Percentiles rank a stretch among this genome's conserved stretches.
Conservation (phyloP, 2,888 invertebrate genomes). For the Ormia ochracea region DNA sequence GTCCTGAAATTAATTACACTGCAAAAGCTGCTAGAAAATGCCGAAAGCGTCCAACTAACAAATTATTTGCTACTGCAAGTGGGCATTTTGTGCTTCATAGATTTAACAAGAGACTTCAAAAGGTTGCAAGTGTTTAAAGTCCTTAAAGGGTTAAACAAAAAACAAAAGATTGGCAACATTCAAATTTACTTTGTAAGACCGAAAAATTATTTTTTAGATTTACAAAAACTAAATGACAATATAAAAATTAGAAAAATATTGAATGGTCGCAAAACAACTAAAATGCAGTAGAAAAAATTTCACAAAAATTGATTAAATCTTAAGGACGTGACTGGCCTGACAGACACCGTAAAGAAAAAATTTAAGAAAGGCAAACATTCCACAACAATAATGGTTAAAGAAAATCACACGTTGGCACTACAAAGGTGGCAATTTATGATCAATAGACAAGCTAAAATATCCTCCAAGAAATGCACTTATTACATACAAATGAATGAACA, state of each 20-base stretch:
- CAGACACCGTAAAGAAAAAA: not conserved
- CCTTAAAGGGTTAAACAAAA: not conserved
- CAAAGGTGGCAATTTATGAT: slow-evolving; percentile 6
- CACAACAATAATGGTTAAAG: not conserved
- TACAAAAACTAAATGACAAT: not conserved
- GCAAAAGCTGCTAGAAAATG: too few relatives aligned
- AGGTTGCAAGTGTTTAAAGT: not conserved
- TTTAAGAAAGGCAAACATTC: not conserved
- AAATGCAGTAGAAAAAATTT: not conserved
- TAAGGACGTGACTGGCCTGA: slow-evolving; percentile 5
- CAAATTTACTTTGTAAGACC: too few relatives aligned
- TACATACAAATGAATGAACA: not conserved
- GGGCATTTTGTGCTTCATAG: not conserved
- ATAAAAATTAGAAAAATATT: not conserved
- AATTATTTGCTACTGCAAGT: not conserved
- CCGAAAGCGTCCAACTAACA: too few relatives aligned
- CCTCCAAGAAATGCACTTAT: not conserved
- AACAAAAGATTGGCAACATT: not conserved
- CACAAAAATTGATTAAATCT: slow-evolving; percentile 28
- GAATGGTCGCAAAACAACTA: not conserved
- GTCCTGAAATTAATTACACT: too few relatives aligned
- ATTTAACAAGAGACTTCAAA: not conserved
- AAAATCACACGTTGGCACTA: slow-evolving; percentile 3
- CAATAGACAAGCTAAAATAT: not conserved
- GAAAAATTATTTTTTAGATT: not conserved